These are phyloP conservation scores for Artibeus lituratus DNA, from an alignment of 2,797 vertebrate species.

Conservation along the genomic window DNA sequence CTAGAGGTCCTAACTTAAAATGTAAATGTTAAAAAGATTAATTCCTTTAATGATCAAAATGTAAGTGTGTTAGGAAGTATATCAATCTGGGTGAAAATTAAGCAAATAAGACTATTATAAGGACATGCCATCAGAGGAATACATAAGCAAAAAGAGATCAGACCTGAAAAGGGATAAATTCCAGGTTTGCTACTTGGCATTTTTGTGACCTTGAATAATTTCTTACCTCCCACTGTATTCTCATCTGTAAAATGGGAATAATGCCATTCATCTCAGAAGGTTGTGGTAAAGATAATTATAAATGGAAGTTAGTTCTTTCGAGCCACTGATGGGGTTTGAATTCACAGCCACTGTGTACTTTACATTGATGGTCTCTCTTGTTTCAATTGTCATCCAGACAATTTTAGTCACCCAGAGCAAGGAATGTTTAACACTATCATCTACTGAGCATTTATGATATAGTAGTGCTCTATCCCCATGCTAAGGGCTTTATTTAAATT, in stretches of 20 bases:
- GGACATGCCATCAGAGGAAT: neutral
- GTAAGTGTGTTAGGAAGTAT: neutral
- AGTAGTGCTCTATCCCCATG: neutral
- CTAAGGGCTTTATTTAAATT: neutral
- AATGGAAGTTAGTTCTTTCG: neutral
- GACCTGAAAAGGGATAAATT: neutral
- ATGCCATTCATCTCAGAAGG: neutral
- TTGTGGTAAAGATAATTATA: neutral
- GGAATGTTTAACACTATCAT: neutral
- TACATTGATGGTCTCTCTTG: neutral
- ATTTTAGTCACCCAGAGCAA: neutral
- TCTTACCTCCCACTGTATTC: neutral
- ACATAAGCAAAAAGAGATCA: neutral
- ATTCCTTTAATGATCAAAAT: slow-evolving; percentile 28
- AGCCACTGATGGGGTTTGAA: neutral
- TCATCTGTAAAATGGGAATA: neutral
- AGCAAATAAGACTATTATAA: neutral
- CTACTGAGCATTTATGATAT: neutral
- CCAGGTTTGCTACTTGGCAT: neutral
- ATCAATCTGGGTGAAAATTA: neutral
- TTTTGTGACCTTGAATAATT: neutral
- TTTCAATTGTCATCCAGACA: neutral
- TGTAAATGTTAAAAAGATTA: slow-evolving; percentile 11
- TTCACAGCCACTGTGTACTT: neutral
- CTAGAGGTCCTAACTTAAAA: slow-evolving; percentile 18